Evolutionary conservation across 2,113 vertebrate genomes (phyloP).

Genomic region (Oreochromis niloticus): DNA sequence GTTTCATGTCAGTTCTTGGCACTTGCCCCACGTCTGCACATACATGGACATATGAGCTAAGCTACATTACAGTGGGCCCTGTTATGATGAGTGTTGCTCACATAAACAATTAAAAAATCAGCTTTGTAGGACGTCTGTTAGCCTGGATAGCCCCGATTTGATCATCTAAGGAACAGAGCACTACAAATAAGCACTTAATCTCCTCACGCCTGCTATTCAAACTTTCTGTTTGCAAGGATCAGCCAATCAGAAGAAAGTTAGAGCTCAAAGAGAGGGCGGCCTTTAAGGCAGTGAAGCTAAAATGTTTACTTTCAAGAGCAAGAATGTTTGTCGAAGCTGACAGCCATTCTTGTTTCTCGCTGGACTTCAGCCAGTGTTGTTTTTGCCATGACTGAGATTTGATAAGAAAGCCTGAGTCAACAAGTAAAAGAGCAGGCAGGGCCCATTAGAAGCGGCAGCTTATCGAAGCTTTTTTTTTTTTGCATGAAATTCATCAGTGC

Average conservation of each 20-base stretch:
- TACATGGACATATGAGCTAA: background rate
- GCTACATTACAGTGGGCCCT: background rate
- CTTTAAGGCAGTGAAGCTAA: background rate
- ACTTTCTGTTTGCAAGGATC: background rate
- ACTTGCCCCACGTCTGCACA: background rate
- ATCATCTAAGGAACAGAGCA: background rate
- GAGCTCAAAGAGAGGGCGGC: background rate
- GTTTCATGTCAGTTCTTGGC: background rate
- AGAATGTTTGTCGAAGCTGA: background rate
- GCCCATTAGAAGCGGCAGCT: slow-evolving; percentile 10
- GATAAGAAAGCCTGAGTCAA: slow-evolving; percentile 52
- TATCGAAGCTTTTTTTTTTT: slow-evolving; percentile 37
- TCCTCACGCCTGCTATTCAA: background rate
- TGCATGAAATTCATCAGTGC: slow-evolving; percentile 36
- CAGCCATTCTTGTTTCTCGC: background rate
- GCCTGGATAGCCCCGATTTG: background rate
- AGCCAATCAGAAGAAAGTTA: background rate
- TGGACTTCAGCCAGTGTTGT: background rate
- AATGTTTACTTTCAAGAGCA: background rate
- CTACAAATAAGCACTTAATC: rapidly evolving
- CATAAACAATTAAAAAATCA: background rate
- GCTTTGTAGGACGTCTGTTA: background rate
- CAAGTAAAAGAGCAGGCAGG: slow-evolving; percentile 17
- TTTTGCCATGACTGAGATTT: slow-evolving; percentile 10
- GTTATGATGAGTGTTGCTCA: background rate